Percentiles rank a stretch among this genome's conserved stretches.
Conservation (phyloP, 2,888 invertebrate species). For the Campoplex capitator region DNA sequence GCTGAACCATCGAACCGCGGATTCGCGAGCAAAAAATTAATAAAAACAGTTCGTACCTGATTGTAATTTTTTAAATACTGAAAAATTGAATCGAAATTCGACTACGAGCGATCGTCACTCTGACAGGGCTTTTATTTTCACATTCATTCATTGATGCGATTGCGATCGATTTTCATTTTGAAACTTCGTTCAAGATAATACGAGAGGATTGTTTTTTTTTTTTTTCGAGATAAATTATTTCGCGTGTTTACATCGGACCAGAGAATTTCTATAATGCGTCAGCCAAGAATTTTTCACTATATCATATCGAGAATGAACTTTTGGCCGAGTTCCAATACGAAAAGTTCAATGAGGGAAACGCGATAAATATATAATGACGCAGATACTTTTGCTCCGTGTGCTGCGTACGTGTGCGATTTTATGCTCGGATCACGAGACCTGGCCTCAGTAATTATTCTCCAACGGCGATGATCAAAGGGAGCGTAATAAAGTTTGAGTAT, state of each 20-base stretch:
- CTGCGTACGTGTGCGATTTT: conserved; percentile 15
- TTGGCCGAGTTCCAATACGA: conserved; percentile 59
- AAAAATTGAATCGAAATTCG: neutral
- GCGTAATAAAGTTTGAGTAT: conserved; percentile 53
- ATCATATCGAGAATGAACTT: conserved; percentile 22
- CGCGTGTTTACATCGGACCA: neutral
- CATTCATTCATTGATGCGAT: neutral
- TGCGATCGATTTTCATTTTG: neutral
- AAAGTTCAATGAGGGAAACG: conserved; percentile 60
- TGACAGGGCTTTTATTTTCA: neutral
- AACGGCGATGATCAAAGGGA: conserved; percentile 61
- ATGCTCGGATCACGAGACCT: conserved; percentile 36
- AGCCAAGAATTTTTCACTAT: conserved; percentile 31
- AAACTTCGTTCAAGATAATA: neutral
- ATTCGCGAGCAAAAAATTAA: neutral
- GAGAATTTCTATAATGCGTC: conserved; percentile 27
- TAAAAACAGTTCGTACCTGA: neutral
- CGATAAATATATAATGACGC: conserved; percentile 59
- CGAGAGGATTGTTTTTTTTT: neutral
- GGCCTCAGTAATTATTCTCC: conserved; percentile 57
- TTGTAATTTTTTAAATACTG: no score
- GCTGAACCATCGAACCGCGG: neutral
- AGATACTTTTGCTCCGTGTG: neutral
- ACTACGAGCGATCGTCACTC: neutral
- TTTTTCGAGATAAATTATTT: neutral